Evolutionary conservation across 2,888 invertebrate species (phyloP).

Genomic region (Ornithoptera alexandrae): DNA sequence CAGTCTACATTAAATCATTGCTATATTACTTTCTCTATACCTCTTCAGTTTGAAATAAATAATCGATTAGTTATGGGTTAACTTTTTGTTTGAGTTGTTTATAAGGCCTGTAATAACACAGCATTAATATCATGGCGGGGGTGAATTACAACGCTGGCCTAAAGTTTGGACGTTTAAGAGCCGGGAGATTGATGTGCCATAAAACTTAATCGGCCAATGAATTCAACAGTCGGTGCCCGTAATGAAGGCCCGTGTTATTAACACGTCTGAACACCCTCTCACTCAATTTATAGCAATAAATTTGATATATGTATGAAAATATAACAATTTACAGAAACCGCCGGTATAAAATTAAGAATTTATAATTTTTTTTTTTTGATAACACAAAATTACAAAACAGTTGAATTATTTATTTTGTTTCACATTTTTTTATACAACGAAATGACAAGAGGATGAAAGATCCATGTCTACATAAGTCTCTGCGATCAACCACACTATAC

Average conservation of each 20-base stretch:
- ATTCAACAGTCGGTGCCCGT: slow-evolving; percentile 19
- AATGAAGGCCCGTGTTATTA: slow-evolving; percentile 17
- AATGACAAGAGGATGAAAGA: no score
- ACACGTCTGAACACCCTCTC: slow-evolving; percentile 4
- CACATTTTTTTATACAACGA: no score
- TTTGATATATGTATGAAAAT: not conserved
- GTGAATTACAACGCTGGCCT: slow-evolving; percentile 48
- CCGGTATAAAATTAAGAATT: not conserved
- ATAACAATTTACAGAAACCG: not conserved
- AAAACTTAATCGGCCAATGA: slow-evolving; percentile 29
- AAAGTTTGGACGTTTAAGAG: slow-evolving; percentile 54
- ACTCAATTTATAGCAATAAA: slow-evolving; percentile 3
- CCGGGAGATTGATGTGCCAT: slow-evolving; percentile 44
- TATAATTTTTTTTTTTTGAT: not conserved
- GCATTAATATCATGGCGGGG: slow-evolving; percentile 29
- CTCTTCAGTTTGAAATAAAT: slow-evolving; percentile 7
- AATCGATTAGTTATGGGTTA: slow-evolving; percentile 15
- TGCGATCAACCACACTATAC: no score
- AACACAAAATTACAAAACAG: no score
- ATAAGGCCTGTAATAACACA: slow-evolving; percentile 29
- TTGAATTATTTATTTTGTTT: no score
- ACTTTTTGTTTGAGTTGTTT: slow-evolving; percentile 24
- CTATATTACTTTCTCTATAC: not conserved
- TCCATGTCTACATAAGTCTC: no score
- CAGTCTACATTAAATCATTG: no score